Base-by-base conservation (phyloP, 2,113 vertebrate species). In the Clinocottus analis region DNA sequence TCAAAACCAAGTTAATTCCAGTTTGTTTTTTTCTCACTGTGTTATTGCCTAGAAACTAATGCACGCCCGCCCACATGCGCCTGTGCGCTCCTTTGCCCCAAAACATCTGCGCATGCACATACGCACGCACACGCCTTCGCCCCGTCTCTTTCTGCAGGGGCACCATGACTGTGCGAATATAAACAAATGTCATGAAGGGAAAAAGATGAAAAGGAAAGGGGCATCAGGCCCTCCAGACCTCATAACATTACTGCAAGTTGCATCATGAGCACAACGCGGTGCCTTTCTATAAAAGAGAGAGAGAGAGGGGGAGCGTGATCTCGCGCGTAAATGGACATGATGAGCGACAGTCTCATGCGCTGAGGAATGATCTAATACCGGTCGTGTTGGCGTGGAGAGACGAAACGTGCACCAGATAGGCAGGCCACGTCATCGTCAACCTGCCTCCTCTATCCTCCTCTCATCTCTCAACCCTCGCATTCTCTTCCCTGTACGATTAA, bases 211-310 rank as follows among this genome's bases (percentile, higher is more conserved):
- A 87, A 73, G 53, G 27, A 69, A 72, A 61, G 43, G 51, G 77
- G 68, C 77, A 81, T 78, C 77, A 56, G 76, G 71, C 71, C 79
- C 63, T 69, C 56, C 70, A 45, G 74, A 68, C 71, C 45, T 84
- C 63, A 80, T 39, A 83, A 83, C 80, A 85, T 95, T 94, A 80
- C 93, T 85, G 72, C 65, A 53, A 77, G 87, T 95, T 95, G 87
- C 94, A 90, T 94, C 93, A 94, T 84, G 80, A 84, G 79, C 81
- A 60, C 84, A 79, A 85, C 62, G 51, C 78, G 33, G 87, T 19
- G 77, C 77, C 56, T 83, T 80, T 65, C 25, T 31, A 84, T 63
- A 70, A 79, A 71, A 55, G 11, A 41, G n/a, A n/a, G n/a, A n/a
- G n/a, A n/a, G n/a, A n/a, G n/a, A n/a, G n/a, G n/a, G n/a, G n/a